These are phyloP conservation scores for Pipra filicauda DNA, from an alignment of 2,113 vertebrate species.

Conservation along the genomic window DNA sequence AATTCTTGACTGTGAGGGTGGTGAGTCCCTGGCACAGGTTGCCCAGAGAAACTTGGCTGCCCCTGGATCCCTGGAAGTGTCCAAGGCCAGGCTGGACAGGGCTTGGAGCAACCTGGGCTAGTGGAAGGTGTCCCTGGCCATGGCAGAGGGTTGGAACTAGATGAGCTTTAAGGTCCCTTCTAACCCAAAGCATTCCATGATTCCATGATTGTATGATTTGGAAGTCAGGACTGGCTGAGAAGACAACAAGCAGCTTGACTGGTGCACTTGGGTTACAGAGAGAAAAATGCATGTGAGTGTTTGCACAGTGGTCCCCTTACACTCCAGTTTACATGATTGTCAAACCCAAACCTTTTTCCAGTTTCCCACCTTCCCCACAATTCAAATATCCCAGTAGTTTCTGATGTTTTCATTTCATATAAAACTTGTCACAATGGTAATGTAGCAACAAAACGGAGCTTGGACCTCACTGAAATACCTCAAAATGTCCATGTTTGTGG, in stretches of 20 bases:
- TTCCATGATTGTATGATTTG: not conserved
- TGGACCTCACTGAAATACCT: not conserved
- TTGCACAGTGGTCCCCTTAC: not conserved
- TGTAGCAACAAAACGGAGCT: not conserved
- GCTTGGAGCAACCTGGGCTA: not conserved
- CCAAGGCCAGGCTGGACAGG: accelerated
- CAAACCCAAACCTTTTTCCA: not conserved
- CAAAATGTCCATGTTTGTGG: not conserved
- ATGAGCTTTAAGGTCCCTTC: not conserved
- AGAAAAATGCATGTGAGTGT: not conserved
- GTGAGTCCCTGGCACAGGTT: accelerated
- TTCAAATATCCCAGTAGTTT: accelerated
- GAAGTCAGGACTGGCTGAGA: not conserved
- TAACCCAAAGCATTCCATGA: not conserved
- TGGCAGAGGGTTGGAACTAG: no score
- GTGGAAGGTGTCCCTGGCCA: not conserved
- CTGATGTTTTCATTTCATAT: not conserved
- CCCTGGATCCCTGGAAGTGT: not conserved
- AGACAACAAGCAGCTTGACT: not conserved
- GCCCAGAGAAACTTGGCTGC: not conserved
- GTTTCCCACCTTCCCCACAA: not conserved
- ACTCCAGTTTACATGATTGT: not conserved
- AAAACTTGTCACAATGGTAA: not conserved
- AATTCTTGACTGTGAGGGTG: accelerated
- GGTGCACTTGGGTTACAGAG: not conserved